Percentiles rank a stretch among this genome's conserved stretches.
These are phyloP conservation scores for Ataeniobius toweri DNA, from an alignment of 2,797 vertebrate genomes.

Conservation along the genomic window DNA sequence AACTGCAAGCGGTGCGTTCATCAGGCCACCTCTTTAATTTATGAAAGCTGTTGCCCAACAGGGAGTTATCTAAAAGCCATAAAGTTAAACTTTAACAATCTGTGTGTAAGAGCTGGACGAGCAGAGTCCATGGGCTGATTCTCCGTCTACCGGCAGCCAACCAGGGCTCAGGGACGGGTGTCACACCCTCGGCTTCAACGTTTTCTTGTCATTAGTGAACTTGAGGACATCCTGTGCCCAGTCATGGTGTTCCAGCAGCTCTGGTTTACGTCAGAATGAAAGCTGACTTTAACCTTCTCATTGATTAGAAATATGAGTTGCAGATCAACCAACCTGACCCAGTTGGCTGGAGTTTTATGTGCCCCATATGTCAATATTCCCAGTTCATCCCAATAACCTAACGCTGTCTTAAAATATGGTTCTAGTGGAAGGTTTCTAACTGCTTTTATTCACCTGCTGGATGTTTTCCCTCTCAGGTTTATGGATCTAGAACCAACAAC, in stretches of 20 bases:
- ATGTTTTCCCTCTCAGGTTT: conserved; percentile 80
- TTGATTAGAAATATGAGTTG: neutral
- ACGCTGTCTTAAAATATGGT: neutral
- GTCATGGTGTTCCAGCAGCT: conserved; percentile 12
- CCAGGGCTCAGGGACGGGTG: fast-evolving
- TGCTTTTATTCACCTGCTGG: neutral
- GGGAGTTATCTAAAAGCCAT: conserved; percentile 15
- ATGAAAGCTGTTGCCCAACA: conserved; percentile 20
- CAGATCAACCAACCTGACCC: neutral
- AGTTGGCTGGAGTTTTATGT: neutral
- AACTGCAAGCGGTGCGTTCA: neutral
- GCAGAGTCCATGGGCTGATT: conserved; percentile 23
- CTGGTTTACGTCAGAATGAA: conserved; percentile 20
- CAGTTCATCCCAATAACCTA: neutral
- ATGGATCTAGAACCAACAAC: conserved; percentile 91
- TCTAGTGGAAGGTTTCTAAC: neutral
- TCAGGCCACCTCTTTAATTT: neutral
- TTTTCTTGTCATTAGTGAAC: neutral
- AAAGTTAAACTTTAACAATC: conserved; percentile 60
- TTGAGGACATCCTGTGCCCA: neutral
- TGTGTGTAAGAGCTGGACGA: neutral
- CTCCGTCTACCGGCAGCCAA: conserved; percentile 18
- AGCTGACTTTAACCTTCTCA: conserved; percentile 17
- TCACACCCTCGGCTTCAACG: conserved; percentile 21
- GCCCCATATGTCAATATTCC: neutral